Evolutionary conservation across 2,888 invertebrate genomes (phyloP), one percentile per base, ranked within the genome.

Genomic region (Acleris holmiana): DNA sequence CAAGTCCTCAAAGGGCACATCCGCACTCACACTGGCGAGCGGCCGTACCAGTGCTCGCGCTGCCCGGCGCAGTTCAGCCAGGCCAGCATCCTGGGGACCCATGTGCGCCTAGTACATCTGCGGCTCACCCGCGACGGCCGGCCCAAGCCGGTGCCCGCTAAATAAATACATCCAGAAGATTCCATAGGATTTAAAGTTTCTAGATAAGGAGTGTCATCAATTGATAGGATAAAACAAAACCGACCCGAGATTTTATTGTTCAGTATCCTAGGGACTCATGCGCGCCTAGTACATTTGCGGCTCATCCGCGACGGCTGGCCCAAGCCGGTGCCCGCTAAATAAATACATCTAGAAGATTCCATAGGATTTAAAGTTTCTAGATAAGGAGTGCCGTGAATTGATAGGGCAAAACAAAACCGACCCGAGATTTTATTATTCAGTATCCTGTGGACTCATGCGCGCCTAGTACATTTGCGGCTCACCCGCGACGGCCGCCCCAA

Each of bases 1-100:
- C 77, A 82, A 0, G 86, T 87, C 15, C 73, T 89, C 0, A 88
- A 86, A 66, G 71, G 75, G 0, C 91, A 91, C 67, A 78, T 88
- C 0, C 76, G 88, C 0, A 91, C 90, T 0, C 91, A 91, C 70
- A 91, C 91, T 0, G 91, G 91, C 1, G 91, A 91, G 63, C 76
- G 89, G 0, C 91, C 91, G 0, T 89, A 79, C 74, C 78, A 80
- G 46, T 91, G 91, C 67, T 66, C 57, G 29, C 76, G 79, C n/a
- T 91, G 91, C 53, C 81, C 85, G 0, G 88, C 90, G 0, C 69
- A 77, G 57, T 91, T 91, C 81, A 79, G 75, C 13, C 91, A 91
- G 61, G 67, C 83, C 50, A 78, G 84, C 56, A 74, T 84, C 0
- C 74, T 88, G 2, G 76, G 77, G 1, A 67, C 67, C 0, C 70